phyloP scores from a whole-genome alignment of 2,113 vertebrate genomes.

The Henicopernis longicauda region DNA sequence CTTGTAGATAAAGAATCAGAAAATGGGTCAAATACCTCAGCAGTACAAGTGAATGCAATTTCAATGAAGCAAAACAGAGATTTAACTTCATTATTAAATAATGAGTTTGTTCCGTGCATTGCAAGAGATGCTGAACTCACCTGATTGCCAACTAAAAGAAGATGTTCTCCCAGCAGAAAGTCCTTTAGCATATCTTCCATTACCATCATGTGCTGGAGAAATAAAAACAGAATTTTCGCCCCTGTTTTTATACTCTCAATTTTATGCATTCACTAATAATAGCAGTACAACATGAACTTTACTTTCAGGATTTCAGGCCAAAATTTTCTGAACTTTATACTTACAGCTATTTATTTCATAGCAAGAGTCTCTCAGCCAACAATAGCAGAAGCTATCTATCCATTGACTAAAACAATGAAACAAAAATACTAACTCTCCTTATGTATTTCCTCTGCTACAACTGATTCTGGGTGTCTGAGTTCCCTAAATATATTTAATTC shows the following conservation, averaged over 20 bases:
- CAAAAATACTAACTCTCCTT: background rate
- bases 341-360: background rate
- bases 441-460: background rate
- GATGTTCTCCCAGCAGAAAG: conserved; percentile 92
- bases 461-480: background rate
- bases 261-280: background rate
- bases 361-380: background rate
- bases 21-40: background rate
- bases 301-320: background rate
- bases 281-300: background rate
- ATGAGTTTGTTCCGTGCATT: background rate
- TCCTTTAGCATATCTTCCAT: conserved; percentile 99
- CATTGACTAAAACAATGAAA: background rate
- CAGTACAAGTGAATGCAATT: background rate
- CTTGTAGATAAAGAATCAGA: background rate
- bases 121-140: conserved; percentile 67
- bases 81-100: background rate
- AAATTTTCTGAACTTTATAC: background rate
- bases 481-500: background rate
- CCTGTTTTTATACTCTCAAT: background rate
- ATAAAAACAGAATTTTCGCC: background rate
- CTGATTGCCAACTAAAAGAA: conserved; percentile 96
- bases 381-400: background rate
- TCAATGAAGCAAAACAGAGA: background rate
- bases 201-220: conserved; percentile 87